Base-by-base conservation (phyloP, 2,888 invertebrate genomes). In the Ommatoiulus sabulosus region DNA sequence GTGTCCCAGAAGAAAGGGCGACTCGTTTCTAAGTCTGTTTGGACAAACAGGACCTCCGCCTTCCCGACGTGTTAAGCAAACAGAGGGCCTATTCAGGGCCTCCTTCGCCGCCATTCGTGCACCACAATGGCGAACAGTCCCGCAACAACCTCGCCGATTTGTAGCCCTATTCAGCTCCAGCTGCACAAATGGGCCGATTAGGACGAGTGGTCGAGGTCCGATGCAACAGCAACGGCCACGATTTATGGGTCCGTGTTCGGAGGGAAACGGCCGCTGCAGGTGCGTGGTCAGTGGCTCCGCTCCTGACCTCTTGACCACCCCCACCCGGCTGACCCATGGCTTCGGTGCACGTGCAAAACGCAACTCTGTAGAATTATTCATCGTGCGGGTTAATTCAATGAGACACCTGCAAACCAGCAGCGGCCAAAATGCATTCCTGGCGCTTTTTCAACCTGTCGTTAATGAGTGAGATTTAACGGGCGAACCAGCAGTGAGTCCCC, bases 41-140 rank as follows among this genome's bases (percentile, higher is more conserved):
- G 72, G 72, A 17, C 72, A 72, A 72, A 72, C 72, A 72, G 72
- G 72, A 72, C 72, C 72, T 72, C 72, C 72, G 72, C 72, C 72
- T 72, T 72, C 72, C 72, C 72, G 72, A 72, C 72, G 72, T 72
- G 72, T 72, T 72, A 72, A 72, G 72, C 72, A 72, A 72, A 72
- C 72, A 72, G 72, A 72, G 72, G 72, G 20, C 24, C 72, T 24
- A 72, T 72, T 72, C 72, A 72, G 20, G 24, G 72, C 24, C 72
- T 72, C 24, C 72, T 24, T 3, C 6, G 72, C 72, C 72, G 72
- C 72, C 52, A 52, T 52, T 52, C 15, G 52, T 15, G 52, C 10
- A 15, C 52, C 63, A 72, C 72, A 72, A 72, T 72, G 72, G 72
- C n/a, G 24, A 72, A 72, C 72, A 72, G 72, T 72, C 72, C 24